Evolutionary conservation across 1,140 invertebrate genomes (phyloP).

Genomic region (Eumaeus atala): DNA sequence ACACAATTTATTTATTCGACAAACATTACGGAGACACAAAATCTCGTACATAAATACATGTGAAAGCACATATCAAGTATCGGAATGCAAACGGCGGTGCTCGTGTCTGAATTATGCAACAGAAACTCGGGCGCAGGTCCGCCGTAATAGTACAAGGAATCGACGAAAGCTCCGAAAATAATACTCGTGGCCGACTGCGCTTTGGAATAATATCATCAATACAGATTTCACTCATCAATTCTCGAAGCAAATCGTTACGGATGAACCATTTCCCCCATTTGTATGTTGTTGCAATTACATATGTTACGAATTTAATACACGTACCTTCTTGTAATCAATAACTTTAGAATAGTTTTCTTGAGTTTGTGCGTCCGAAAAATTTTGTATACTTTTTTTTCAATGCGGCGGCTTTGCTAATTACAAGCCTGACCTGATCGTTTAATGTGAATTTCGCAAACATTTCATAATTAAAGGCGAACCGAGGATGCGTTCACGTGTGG

Average conservation of each 20-base stretch:
- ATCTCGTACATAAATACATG: conserved; percentile 72
- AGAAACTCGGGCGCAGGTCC: conserved; percentile 46
- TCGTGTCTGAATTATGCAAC: conserved; percentile 70
- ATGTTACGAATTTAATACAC: too few species aligned
- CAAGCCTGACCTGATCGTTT: conserved; percentile 54
- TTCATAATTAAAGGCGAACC: conserved; percentile 58
- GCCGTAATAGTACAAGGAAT: conserved; percentile 62
- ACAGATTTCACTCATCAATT: conserved; percentile 34
- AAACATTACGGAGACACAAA: conserved; percentile 72
- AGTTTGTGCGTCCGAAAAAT: neutral
- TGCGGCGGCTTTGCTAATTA: conserved; percentile 58
- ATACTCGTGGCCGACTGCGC: conserved; percentile 36
- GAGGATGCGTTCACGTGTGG: conserved; percentile 48
- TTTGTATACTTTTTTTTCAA: conserved; percentile 33
- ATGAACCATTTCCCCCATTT: neutral
- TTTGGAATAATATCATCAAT: conserved; percentile 27
- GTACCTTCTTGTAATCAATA: too few species aligned
- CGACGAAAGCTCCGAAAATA: conserved; percentile 61
- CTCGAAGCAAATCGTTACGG: conserved; percentile 8
- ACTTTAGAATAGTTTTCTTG: neutral
- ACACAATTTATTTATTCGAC: conserved; percentile 70
- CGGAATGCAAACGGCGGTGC: conserved; percentile 67
- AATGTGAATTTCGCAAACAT: conserved; percentile 64
- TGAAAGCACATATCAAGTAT: conserved; percentile 71
- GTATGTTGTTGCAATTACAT: too few species aligned